Percentiles rank a stretch among this genome's conserved stretches.
Evolutionary conservation across 2,888 invertebrate genomes (phyloP).

Genomic region (Ryuthela nishihirai): DNA sequence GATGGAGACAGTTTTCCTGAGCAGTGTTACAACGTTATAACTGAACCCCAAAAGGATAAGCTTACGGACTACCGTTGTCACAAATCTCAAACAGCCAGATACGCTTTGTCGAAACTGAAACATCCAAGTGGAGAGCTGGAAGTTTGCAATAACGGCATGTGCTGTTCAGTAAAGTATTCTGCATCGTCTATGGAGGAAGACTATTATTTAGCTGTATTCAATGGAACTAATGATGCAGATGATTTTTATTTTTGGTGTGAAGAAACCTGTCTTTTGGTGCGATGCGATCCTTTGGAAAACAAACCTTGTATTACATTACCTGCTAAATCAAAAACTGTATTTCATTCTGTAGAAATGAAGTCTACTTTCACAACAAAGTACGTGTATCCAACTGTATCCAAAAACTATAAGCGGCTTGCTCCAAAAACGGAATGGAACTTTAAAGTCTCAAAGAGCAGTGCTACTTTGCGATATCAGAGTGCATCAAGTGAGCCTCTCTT

Average conservation of each 20-base stretch:
- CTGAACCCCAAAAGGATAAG: slow-evolving; percentile 2
- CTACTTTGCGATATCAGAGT: slow-evolving; percentile 2
- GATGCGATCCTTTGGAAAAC: slow-evolving; percentile 17
- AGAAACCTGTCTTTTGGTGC: slow-evolving; percentile 18
- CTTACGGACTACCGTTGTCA: slow-evolving; percentile 10
- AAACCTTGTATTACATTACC: slow-evolving; percentile 9
- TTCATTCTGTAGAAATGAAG: slow-evolving; percentile 4
- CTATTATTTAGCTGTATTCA: slow-evolving; percentile 22
- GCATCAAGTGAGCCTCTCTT: slow-evolving; percentile 6
- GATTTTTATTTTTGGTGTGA: slow-evolving; percentile 21
- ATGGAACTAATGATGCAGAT: slow-evolving; percentile 16
- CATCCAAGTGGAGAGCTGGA: slow-evolving; percentile 7
- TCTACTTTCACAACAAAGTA: slow-evolving; percentile 5
- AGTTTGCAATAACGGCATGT: slow-evolving; percentile 34
- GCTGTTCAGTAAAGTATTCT: slow-evolving; percentile 33
- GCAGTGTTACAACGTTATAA: not conserved
- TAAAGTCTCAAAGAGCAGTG: not conserved
- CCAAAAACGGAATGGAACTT: slow-evolving; percentile 15
- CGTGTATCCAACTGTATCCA: slow-evolving; percentile 20
- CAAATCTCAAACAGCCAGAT: slow-evolving; percentile 10
- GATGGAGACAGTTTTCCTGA: slow-evolving; percentile 22
- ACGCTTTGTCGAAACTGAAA: slow-evolving; percentile 12
- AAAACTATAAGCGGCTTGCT: slow-evolving; percentile 11
- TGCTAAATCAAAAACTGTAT: slow-evolving; percentile 15
- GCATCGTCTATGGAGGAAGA: slow-evolving; percentile 14